phyloP scores from a whole-genome alignment of 2,797 vertebrate species.

The Aselliscus stoliczkanus region DNA sequence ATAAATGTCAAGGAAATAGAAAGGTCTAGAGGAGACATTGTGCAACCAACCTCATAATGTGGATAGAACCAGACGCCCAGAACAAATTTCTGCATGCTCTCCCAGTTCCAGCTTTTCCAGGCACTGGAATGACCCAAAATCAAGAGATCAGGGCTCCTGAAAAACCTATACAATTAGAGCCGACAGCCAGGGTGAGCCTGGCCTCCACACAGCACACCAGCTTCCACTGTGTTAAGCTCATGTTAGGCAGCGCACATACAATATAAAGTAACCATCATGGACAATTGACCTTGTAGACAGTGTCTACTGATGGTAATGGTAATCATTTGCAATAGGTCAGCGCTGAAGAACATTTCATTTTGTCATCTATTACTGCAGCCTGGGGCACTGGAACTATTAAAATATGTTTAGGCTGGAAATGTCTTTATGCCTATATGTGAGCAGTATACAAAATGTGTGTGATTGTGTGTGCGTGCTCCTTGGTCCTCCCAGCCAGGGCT shows the following conservation, averaged over 20 bases:
- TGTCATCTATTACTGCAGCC: background rate
- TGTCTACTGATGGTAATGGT: background rate
- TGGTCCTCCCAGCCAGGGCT: background rate
- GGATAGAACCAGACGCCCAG: background rate
- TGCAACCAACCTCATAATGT: background rate
- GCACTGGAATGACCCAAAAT: background rate
- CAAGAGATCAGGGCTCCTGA: background rate
- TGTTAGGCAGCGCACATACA: fast-evolving
- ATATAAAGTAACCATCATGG: background rate
- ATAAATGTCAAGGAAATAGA: background rate
- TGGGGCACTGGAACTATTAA: background rate
- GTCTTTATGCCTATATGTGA: background rate
- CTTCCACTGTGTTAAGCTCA: background rate
- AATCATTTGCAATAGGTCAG: background rate
- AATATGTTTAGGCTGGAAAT: background rate
- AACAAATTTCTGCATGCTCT: background rate
- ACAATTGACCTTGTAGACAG: background rate
- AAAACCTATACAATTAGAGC: background rate
- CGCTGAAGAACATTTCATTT: background rate
- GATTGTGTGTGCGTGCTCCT: background rate
- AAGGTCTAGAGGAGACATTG: background rate
- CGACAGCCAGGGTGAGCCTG: background rate
- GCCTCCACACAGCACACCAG: background rate
- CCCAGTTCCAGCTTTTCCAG: background rate
- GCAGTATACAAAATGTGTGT: background rate